phyloP scores from a whole-genome alignment of 2,888 invertebrate species.

The Idaea biselata region DNA sequence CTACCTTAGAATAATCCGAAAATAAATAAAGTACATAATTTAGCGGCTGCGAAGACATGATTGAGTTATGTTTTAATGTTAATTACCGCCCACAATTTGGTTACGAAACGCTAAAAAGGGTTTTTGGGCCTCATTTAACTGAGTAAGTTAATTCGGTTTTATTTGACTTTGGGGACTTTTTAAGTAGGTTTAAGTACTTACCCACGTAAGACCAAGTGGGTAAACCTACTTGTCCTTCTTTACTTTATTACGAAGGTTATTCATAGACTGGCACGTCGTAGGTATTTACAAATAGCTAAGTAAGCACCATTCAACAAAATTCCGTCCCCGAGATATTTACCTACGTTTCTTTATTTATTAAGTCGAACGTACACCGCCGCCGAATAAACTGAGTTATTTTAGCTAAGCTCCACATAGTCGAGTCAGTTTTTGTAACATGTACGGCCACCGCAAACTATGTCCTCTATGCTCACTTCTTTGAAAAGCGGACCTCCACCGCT shows the following conservation, averaged over 20 bases:
- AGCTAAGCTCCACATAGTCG: no score
- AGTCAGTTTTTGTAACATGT: no score
- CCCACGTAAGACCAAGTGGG: background rate
- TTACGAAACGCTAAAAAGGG: constrained; percentile 1
- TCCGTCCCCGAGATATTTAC: no score
- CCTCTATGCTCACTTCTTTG: no score
- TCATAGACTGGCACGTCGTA: no score
- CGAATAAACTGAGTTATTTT: no score
- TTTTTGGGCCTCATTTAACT: background rate
- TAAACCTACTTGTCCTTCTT: background rate
- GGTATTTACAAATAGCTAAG: no score
- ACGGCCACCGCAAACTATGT: no score
- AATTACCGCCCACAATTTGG: background rate
- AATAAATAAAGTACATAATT: background rate
- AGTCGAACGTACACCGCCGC: no score
- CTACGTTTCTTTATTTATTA: no score
- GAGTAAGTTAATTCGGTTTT: background rate
- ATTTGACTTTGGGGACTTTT: background rate
- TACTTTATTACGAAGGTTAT: background rate
- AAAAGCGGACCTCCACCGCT: no score
- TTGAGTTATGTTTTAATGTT: constrained; percentile 6
- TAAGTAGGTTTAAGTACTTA: background rate
- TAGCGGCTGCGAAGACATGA: background rate
- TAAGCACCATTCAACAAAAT: no score
- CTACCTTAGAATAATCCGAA: background rate